Base-by-base conservation (phyloP, 1,140 invertebrate genomes). In the Metopolophium dirhodum region DNA sequence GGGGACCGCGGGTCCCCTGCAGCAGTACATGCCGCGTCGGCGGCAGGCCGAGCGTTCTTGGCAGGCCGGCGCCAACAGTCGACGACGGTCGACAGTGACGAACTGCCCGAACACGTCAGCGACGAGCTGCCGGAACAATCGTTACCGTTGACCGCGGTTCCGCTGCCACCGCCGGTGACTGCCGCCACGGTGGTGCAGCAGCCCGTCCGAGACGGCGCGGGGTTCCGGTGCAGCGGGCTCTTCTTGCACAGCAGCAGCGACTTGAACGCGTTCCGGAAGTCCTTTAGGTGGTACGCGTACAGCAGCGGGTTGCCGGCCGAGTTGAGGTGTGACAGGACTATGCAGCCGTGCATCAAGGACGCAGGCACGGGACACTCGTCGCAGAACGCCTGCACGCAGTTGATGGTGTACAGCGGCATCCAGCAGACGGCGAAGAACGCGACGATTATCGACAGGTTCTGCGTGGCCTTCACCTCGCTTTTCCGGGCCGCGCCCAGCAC, bases 381-480 rank as follows among this genome's bases (percentile, higher is more conserved):
- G 94, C 97, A 97, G 95, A 98, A 98, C 2, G 98, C 98, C 95
- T 97, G 96, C 35, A 98, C 96, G 94, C 97, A 98, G 95, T 99
- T 99, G 94, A 98, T 98, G 47, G 98, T 98, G 95, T 99, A 98
- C 7, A 99, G 95, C 0, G 98, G 98, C 90, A 99, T 97, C 98
- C 98, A 99, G 95, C 98, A 98, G 87, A 98, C 96, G 95, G 98
- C 98, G 95, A 99, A 99, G 95, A 98, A 98, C 61, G 98, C 95
- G 2, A 99, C 98, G 90, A 99, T 98, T 94, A 98, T 97, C 83
- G 97, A 97, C 0, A 99, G 96, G 95, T 98, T 99, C 94, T 98
- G 98, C 2, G 98, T 98, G 18, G 98, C 98, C 95, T 98, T 98
- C 6, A 98, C 97, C 95, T 99, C 98, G n/a, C 97, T 96, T 94